Percentiles rank a stretch among this genome's conserved stretches.
phyloP scores from a whole-genome alignment of 2,888 invertebrate genomes.

The Hymenopus coronatus region DNA sequence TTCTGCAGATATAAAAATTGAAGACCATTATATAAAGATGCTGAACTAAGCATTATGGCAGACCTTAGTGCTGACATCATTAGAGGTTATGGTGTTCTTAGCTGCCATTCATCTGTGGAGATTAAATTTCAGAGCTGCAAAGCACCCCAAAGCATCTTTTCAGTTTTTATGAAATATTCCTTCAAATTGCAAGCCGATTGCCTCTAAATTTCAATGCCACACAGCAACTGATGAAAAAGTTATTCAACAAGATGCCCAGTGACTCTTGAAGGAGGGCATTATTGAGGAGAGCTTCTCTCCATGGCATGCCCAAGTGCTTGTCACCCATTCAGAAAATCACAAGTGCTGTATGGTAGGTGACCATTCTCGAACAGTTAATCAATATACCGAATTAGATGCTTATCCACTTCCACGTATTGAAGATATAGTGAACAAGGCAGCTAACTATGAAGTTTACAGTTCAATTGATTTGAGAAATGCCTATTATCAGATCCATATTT shows the following conservation, averaged over 20 bases:
- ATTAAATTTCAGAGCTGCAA: not conserved
- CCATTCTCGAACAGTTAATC: conserved; percentile 37
- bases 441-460: conserved; percentile 20
- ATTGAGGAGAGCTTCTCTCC: not conserved
- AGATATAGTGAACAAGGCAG: conserved; percentile 18
- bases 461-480: conserved; percentile 32
- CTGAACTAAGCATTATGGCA: too few relatives aligned
- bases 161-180: not conserved
- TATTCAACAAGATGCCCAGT: not conserved
- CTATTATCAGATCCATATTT: conserved; percentile 33
- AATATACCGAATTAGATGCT: conserved; percentile 34
- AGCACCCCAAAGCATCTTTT: not conserved
- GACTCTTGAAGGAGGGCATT: not conserved
- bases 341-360: conserved; percentile 36
- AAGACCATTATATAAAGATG: too few relatives aligned
- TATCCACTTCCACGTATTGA: conserved; percentile 32
- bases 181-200: conserved; percentile 1
- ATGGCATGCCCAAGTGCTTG: conserved; percentile 26
- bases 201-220: not conserved
- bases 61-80: not conserved
- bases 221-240: not conserved
- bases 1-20: too few relatives aligned
- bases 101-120: not conserved
- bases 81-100: not conserved
- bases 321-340: conserved; percentile 34